Evolutionary conservation across 2,888 invertebrate species (phyloP).

Genomic region (Drepanosiphum platanoidis): DNA sequence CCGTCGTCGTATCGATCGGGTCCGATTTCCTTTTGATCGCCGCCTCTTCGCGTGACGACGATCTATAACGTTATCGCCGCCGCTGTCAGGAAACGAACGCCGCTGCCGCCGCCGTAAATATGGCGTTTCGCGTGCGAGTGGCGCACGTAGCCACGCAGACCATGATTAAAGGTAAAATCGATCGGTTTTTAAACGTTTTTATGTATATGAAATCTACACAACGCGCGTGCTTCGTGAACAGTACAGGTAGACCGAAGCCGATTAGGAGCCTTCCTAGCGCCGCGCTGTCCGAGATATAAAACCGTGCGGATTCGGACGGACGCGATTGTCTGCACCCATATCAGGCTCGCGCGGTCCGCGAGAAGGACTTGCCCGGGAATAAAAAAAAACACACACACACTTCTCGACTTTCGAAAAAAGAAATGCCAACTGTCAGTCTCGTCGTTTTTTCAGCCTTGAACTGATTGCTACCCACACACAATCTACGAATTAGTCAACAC

Average conservation of each 20-base stretch:
- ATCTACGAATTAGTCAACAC: background rate
- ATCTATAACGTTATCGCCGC: background rate
- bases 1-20: background rate
- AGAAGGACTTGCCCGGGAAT: background rate
- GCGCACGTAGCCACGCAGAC: slow-evolving; percentile 58
- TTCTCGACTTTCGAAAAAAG: slow-evolving; percentile 30
- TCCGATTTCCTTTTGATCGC: background rate
- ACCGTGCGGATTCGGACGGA: background rate
- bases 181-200: background rate
- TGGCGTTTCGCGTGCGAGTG: slow-evolving; percentile 22
- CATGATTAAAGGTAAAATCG: slow-evolving; percentile 54
- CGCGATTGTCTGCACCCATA: background rate
- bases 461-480: background rate
- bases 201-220: background rate
- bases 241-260: too few relatives aligned
- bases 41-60: background rate
- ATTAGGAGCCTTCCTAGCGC: too few relatives aligned
- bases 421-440: slow-evolving; percentile 48
- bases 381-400: too few relatives aligned
- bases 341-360: too few relatives aligned
- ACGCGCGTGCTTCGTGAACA: too few relatives aligned
- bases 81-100: background rate
- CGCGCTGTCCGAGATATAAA: background rate
- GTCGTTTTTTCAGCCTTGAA: slow-evolving; percentile 12
- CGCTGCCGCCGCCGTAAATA: background rate